A percentile compares a stretch with the other conserved stretches of the same genome.
Conservation (phyloP, 2,113 vertebrate species). For the Percopsis transmontana region DNA sequence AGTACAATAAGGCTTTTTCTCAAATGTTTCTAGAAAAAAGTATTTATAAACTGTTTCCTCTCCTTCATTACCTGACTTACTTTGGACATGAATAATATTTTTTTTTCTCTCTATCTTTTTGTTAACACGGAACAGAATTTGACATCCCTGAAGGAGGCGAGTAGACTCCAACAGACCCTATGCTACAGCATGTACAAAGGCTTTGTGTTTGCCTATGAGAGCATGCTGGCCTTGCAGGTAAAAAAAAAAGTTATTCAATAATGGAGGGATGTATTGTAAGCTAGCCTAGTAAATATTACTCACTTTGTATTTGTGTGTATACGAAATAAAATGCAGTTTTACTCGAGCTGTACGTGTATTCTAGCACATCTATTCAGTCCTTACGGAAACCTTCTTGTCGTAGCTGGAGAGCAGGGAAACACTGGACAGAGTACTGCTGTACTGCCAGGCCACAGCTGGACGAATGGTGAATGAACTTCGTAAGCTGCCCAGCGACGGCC, state of each 20-base stretch:
- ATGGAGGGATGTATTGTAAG: not conserved
- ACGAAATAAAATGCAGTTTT: too few species aligned
- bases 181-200: conserved; percentile 82
- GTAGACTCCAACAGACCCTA: conserved; percentile 76
- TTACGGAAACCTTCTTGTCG: conserved; percentile 16
- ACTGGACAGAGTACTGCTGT: conserved; percentile 70
- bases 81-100: not conserved
- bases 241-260: too few species aligned
- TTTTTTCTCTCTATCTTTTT: not conserved
- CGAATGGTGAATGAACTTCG: conserved; percentile 79
- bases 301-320: too few species aligned
- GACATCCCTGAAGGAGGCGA: conserved; percentile 47
- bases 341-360: not conserved
- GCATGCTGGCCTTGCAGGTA: conserved; percentile 82
- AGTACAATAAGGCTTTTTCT: not conserved
- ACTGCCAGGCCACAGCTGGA: conserved; percentile 67
- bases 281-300: too few species aligned
- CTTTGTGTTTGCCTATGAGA: conserved; percentile 73
- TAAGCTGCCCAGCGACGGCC: conserved; percentile 73
- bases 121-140: conserved; percentile 46
- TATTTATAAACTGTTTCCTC: too few species aligned
- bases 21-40: not conserved
- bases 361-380: not conserved
- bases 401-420: conserved; percentile 64
- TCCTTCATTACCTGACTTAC: too few species aligned